These are phyloP conservation scores for Nautilus pompilius DNA, from an alignment of 1,140 invertebrate genomes.

Conservation along the genomic window DNA sequence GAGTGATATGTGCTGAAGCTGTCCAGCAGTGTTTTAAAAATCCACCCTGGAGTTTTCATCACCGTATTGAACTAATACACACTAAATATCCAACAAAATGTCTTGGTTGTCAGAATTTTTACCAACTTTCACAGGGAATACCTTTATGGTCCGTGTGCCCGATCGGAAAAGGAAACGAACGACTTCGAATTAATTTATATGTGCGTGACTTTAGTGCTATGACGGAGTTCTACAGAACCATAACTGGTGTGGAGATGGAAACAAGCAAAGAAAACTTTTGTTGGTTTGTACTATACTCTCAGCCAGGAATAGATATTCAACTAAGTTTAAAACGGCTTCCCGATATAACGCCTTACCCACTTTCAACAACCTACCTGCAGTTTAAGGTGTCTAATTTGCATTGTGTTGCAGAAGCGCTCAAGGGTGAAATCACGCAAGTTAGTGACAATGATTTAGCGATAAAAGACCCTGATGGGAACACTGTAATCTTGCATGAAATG, in stretches of 20 bases:
- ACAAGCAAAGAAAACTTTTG: constrained; percentile 34
- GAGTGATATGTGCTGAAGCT: constrained; percentile 7
- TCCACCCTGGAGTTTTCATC: constrained; percentile 32
- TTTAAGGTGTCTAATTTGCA: constrained; percentile 17
- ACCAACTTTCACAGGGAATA: constrained; percentile 20
- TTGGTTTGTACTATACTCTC: constrained; percentile 24
- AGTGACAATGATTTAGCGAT: constrained; percentile 10
- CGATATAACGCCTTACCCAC: constrained; percentile 22
- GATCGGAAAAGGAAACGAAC: constrained; percentile 14
- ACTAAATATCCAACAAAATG: constrained; percentile 8
- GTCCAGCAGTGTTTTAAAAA: constrained; percentile 12
- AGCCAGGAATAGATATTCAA: constrained; percentile 19
- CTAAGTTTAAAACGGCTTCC: constrained; percentile 31
- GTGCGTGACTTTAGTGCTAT: constrained; percentile 27
- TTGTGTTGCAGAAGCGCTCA: background rate
- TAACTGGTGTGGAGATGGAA: constrained; percentile 34
- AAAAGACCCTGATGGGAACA: constrained; percentile 36
- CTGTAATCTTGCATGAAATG: constrained; percentile 18
- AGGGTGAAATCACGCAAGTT: background rate
- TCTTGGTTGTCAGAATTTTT: constrained; percentile 33
- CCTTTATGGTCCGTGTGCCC: constrained; percentile 31
- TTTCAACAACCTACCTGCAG: constrained; percentile 18
- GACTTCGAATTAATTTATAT: constrained; percentile 26
- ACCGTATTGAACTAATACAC: constrained; percentile 29
- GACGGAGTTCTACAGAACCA: constrained; percentile 37